Evolutionary conservation across 2,888 invertebrate genomes (phyloP), one percentile per base, ranked within the genome.

Genomic region (Portevinia maculata): DNA sequence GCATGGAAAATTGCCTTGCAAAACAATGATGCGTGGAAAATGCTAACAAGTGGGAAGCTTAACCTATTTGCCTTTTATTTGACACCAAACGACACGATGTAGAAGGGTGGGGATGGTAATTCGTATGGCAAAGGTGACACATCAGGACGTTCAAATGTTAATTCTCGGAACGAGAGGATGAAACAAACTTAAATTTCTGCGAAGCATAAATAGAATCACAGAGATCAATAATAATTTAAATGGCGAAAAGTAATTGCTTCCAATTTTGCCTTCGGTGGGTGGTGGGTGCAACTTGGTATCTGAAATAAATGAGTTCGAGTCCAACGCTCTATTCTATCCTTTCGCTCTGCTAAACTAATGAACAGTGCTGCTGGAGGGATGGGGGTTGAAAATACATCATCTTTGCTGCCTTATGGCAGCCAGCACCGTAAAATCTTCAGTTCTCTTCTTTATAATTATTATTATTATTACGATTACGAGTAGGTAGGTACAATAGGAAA

Each of bases 401-500:
- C 81, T 76, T 71, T 46, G 41, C 44, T 59, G 81, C 76, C 65
- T 65, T 60, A 75, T 60, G 59, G 59, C 53, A 75, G 48, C 55
- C 64, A 44, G 57, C 17, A 44, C 62, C 44, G 30, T 59, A 46
- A 64, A 69, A 52, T 52, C 59, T 46, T 34, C 15, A 39, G 67
- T 74, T 52, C 64, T 70, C 81, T 53, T 65, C 59, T 65, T 75
- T 53, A 69, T 67, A 48, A 79, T 81, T 65, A 81, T 81, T 76
- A 81, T 79, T 79, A 79, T 79, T 79, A 81, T 81, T 81, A 65
- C 81, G 81, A 81, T 81, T 76, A 81, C 81, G 65, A 71, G 70
- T n/a, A n/a, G n/a, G n/a, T n/a, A n/a, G n/a, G n/a, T 81, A 81
- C 81, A 81, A 81, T 76, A 71, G 81, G 81, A 81, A 81, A 81